Conservation (phyloP, 2,888 invertebrate genomes). For the Polymixis lichenea region DNA sequence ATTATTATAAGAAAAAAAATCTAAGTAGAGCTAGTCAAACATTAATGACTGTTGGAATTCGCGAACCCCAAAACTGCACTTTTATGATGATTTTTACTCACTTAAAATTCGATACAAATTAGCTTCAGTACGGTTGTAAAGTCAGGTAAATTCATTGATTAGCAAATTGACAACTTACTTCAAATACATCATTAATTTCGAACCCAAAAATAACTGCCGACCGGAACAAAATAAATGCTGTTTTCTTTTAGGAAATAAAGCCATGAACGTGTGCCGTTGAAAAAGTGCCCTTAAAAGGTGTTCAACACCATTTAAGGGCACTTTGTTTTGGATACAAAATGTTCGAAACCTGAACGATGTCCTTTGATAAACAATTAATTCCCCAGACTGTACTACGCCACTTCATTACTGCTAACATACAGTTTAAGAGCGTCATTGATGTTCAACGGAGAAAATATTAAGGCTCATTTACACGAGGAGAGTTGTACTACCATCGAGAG, state of each 20-base stretch:
- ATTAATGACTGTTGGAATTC: background rate
- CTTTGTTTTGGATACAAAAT: background rate
- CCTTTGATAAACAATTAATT: background rate
- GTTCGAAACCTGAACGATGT: background rate
- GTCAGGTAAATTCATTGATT: background rate
- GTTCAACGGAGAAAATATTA: conserved; percentile 1
- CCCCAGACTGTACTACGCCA: background rate
- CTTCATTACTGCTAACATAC: background rate
- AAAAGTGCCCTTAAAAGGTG: too few relatives aligned
- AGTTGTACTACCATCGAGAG: background rate
- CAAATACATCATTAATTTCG: too few relatives aligned
- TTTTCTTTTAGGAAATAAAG: too few relatives aligned
- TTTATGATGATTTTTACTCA: background rate
- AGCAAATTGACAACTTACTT: background rate
- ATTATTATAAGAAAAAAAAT: too few relatives aligned
- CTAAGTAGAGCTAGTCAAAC: background rate
- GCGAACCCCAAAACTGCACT: background rate
- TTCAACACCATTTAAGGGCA: too few relatives aligned
- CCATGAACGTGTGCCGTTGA: too few relatives aligned
- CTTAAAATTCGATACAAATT: background rate
- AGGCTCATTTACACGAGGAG: background rate
- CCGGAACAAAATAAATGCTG: too few relatives aligned
- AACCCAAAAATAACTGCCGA: too few relatives aligned
- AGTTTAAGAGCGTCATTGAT: background rate
- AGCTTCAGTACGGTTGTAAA: background rate